These are phyloP conservation scores for Sinocyclocheilus maitianheensis DNA, from an alignment of 2,113 vertebrate genomes.

Conservation along the genomic window DNA sequence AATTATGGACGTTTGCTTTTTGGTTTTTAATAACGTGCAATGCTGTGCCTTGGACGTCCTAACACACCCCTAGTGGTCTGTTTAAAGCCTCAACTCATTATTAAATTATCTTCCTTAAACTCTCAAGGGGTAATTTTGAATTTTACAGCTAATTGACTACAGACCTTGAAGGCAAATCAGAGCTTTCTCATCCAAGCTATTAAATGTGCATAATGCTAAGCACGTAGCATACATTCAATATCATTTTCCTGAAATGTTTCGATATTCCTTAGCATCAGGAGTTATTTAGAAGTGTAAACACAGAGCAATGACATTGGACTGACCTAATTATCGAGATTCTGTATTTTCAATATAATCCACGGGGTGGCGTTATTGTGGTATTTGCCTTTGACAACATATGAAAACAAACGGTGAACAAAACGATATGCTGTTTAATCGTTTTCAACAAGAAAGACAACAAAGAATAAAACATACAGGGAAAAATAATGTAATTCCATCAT, in stretches of 20 bases:
- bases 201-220: background rate
- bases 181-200: background rate
- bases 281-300: background rate
- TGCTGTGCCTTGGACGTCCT: conserved; percentile 54
- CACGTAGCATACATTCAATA: background rate
- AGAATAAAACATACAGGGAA: background rate
- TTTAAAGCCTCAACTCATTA: conserved; percentile 24
- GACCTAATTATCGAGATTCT: conserved; percentile 11
- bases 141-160: background rate
- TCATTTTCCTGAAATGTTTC: background rate
- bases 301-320: conserved; percentile 35
- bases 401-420: background rate
- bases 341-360: conserved; percentile 13
- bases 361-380: conserved; percentile 9
- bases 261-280: background rate
- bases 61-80: conserved; percentile 52
- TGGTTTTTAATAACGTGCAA: background rate
- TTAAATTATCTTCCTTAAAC: background rate
- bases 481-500: background rate
- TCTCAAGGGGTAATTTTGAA: background rate
- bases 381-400: background rate
- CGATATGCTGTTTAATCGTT: background rate
- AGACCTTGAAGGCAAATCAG: background rate
- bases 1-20: conserved; percentile 14
- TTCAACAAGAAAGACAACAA: background rate